A percentile compares a stretch with the other conserved stretches of the same genome.
These are phyloP conservation scores for Guaruba guarouba DNA, from an alignment of 2,113 vertebrate species.

Conservation along the genomic window DNA sequence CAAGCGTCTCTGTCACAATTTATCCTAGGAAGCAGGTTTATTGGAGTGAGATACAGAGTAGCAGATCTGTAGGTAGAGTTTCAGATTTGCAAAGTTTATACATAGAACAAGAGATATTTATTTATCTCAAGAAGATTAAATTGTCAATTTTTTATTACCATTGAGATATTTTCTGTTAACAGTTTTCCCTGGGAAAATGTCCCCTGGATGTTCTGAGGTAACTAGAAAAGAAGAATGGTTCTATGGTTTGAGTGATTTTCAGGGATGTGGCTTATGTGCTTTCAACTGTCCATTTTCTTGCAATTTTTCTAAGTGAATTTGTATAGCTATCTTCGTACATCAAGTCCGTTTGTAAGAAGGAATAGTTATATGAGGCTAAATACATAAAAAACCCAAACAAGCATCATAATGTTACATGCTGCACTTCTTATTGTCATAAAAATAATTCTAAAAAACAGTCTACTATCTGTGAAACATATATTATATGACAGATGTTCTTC, in stretches of 20 bases:
- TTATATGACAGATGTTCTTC: not conserved
- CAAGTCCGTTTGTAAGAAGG: not conserved
- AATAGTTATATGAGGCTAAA: not conserved
- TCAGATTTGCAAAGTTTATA: fast-evolving
- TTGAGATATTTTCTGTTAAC: not conserved
- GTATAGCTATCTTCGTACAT: not conserved
- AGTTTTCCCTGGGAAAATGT: not conserved
- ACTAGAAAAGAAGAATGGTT: not conserved
- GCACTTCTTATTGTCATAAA: not conserved
- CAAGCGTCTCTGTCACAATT: not conserved
- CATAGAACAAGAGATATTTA: not conserved
- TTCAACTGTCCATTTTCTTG: not conserved
- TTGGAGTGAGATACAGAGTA: not conserved
- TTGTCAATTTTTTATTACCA: not conserved
- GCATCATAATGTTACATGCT: fast-evolving
- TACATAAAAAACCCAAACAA: not conserved
- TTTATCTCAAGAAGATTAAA: not conserved
- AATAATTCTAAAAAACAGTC: too few relatives aligned
- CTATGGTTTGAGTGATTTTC: not conserved
- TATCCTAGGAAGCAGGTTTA: not conserved
- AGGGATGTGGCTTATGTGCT: not conserved
- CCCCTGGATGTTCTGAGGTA: not conserved
- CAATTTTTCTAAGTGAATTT: not conserved
- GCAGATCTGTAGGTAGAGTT: not conserved
- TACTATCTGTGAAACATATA: not conserved